Base-by-base conservation (phyloP, 2,113 vertebrate species). In the Mormoops blainvillei region DNA sequence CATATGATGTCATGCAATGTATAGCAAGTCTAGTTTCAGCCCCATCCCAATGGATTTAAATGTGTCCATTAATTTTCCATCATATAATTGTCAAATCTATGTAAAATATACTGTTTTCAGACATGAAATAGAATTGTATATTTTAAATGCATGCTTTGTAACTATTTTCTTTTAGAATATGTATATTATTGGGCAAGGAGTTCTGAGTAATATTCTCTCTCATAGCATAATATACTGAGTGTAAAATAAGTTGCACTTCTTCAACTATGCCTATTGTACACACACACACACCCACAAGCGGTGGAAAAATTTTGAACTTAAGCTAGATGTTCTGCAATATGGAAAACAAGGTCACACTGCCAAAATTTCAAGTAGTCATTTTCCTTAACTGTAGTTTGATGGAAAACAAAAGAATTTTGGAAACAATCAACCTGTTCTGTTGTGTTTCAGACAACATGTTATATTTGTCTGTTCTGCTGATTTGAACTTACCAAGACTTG, bases 401-500 rank as follows among this genome's bases (percentile, higher is more conserved):
- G 83, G 26, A 89, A 98, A 98, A 97, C 12, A 96, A 90, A 90
- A 95, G 36, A 90, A 95, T 95, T 96, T 94, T 77, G 80, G 88
- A 95, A 98, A 96, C 78, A 97, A 97, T 95, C 89, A 67, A 20
- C 89, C 43, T 73, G 15, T 97, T 87, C 78, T 13, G 20, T 38
- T 96, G 58, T 31, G 3, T 95, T 96, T 97, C 96, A 97, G 97
- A 97, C 95, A 97, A 93, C 61, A 97, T 91, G 63, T 15, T 97
- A 65, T 26, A 91, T 98, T 98, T 98, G 48, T 97, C 92, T 95
- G 54, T 98, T 97, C 87, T 97, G 87, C 84, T 96, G 87, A 97
- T 88, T 58, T 97, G 97, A 98, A 98, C 96, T 98, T 98, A 97
- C 96, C 97, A 97, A 97, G 94, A 97, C 85, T 98, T 97, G 76